Evolutionary conservation across 1,140 invertebrate species (phyloP).

Genomic region (Elymnias hypermnestra): DNA sequence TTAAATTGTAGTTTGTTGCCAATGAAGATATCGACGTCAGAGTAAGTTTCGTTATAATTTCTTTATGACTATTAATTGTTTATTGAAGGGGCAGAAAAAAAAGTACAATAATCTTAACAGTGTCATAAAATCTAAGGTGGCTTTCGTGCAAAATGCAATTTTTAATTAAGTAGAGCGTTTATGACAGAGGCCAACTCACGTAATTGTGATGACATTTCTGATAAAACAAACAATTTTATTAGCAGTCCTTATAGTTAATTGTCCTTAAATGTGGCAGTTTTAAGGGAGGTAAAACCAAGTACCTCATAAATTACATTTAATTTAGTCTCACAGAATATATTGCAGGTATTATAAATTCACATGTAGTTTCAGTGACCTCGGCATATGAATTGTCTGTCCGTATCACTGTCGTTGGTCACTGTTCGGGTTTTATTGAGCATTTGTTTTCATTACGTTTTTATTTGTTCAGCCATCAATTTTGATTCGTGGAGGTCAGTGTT

Average conservation of each 20-base stretch:
- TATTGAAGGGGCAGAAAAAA: too few relatives aligned
- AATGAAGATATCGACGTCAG: too few relatives aligned
- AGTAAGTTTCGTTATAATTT: too few relatives aligned
- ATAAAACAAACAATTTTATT: neutral
- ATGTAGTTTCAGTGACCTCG: constrained; percentile 16
- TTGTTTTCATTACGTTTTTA: constrained; percentile 17
- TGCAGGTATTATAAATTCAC: constrained; percentile 7
- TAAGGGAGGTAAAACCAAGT: neutral
- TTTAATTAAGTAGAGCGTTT: too few relatives aligned
- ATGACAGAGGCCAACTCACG: too few relatives aligned
- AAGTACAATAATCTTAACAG: too few relatives aligned
- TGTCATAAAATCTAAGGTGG: too few relatives aligned
- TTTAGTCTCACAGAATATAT: constrained; percentile 4
- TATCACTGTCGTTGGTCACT: constrained; percentile 20
- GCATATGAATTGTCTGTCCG: constrained; percentile 10
- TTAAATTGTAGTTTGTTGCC: too few relatives aligned
- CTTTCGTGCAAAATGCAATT: too few relatives aligned
- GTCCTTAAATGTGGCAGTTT: neutral
- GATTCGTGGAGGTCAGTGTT: constrained; percentile 10
- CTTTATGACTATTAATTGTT: too few relatives aligned
- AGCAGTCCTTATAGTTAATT: neutral
- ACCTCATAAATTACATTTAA: neutral
- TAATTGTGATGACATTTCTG: neutral
- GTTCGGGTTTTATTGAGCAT: constrained; percentile 16
- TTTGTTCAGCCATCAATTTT: constrained; percentile 12